Evolutionary conservation across 2,113 vertebrate species (phyloP).

Genomic region (Elephantulus edwardii): DNA sequence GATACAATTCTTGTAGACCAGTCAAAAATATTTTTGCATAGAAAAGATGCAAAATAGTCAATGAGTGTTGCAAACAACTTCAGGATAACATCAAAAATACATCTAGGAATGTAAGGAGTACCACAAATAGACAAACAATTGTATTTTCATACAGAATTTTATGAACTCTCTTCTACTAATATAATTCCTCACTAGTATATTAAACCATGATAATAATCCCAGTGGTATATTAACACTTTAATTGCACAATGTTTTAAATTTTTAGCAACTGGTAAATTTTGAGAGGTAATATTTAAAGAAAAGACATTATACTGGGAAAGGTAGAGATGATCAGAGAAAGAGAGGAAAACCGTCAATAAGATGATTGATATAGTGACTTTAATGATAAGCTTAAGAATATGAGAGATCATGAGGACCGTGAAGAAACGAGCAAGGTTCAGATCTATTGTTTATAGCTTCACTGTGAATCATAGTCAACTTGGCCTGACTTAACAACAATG

Average conservation of each 20-base stretch:
- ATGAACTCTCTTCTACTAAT: constrained; percentile 44
- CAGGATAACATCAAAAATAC: neutral
- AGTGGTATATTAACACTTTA: constrained; percentile 67
- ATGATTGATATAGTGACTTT: too few species aligned
- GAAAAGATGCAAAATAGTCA: neutral
- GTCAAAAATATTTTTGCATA: too few species aligned
- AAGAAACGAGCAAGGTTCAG: too few species aligned
- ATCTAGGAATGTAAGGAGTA: neutral
- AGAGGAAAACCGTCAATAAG: too few species aligned
- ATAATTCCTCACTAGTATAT: constrained; percentile 16
- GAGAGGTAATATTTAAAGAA: neutral
- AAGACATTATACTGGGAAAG: too few species aligned
- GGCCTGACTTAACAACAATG: too few species aligned
- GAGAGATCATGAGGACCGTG: too few species aligned
- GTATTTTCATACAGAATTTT: constrained; percentile 1
- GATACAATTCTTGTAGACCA: neutral
- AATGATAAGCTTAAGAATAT: too few species aligned
- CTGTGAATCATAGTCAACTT: too few species aligned
- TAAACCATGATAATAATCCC: constrained; percentile 75
- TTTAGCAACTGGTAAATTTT: neutral
- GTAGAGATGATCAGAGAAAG: too few species aligned
- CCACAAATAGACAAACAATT: neutral
- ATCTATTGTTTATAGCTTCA: too few species aligned
- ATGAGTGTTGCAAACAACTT: neutral
- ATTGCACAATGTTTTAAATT: neutral